Evolutionary conservation across 2,113 vertebrate genomes (phyloP).

Genomic region (Hemiscyllium ocellatum): DNA sequence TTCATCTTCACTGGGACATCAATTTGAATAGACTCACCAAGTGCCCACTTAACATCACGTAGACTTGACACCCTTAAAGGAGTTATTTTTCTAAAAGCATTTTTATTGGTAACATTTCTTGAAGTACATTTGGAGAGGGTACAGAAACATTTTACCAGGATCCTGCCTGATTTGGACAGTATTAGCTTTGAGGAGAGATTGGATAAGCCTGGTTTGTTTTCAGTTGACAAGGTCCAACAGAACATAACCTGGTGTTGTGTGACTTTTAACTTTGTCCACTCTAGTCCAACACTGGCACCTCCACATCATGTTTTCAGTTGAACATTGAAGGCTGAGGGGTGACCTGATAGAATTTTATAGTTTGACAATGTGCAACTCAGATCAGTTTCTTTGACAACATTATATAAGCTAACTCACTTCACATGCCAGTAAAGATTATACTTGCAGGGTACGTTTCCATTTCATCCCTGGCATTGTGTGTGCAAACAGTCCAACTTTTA

Average conservation of each 20-base stretch:
- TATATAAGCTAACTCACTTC: not conserved
- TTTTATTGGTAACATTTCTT: not conserved
- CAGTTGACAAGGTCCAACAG: no score
- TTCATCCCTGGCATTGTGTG: not conserved
- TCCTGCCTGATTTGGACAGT: no score
- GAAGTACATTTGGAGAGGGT: not conserved
- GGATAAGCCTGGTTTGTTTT: no score
- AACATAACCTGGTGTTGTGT: no score
- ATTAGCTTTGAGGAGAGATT: no score
- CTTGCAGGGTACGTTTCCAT: not conserved
- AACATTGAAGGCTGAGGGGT: no score
- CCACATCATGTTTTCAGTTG: no score
- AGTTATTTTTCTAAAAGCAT: not conserved
- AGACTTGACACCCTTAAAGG: not conserved
- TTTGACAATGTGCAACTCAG: not conserved
- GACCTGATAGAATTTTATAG: no score
- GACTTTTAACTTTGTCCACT: no score
- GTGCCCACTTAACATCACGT: not conserved
- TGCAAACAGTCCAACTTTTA: not conserved
- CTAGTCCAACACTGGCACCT: no score
- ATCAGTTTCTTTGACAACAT: not conserved
- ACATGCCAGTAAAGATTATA: not conserved
- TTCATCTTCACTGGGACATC: not conserved
- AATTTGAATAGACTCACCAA: not conserved
- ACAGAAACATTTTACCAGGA: no score